These are phyloP conservation scores for Caenorhabditis inopinata DNA, from an alignment of 1,140 invertebrate species.

Conservation along the genomic window DNA sequence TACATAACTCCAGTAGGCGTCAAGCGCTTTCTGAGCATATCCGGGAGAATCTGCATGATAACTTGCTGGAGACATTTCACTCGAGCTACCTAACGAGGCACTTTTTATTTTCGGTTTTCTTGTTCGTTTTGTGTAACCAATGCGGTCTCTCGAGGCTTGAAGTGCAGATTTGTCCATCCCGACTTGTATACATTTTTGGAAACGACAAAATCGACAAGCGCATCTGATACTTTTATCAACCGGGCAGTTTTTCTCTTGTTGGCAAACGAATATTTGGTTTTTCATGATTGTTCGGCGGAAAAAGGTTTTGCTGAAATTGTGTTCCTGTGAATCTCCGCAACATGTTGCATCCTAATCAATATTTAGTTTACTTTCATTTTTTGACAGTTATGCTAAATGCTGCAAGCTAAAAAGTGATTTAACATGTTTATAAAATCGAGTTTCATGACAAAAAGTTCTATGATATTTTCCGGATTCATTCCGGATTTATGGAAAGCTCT, in stretches of 20 bases:
- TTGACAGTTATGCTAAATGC: no score
- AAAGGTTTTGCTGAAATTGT: slow-evolving; percentile 55
- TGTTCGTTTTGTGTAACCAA: slow-evolving; percentile 60
- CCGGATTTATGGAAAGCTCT: no score
- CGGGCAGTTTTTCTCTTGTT: slow-evolving; percentile 57
- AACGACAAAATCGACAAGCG: slow-evolving; percentile 58
- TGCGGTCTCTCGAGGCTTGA: slow-evolving; percentile 63
- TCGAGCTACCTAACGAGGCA: background rate
- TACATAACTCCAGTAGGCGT: background rate
- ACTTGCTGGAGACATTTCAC: background rate
- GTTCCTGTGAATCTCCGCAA: no score
- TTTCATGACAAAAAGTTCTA: no score
- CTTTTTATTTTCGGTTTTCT: slow-evolving; percentile 30
- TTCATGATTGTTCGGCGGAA: slow-evolving; percentile 63
- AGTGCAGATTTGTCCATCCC: slow-evolving; percentile 62
- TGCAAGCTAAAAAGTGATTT: no score
- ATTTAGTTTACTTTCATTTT: background rate
- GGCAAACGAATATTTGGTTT: slow-evolving; percentile 57
- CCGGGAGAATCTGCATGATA: background rate
- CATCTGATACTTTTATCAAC: slow-evolving; percentile 59
- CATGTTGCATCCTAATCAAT: background rate
- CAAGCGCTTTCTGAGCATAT: background rate
- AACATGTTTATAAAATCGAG: no score
- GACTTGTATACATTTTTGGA: slow-evolving; percentile 54
- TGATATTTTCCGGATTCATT: no score